These are phyloP conservation scores for Camelus dromedarius DNA, from an alignment of 2,113 vertebrate genomes.

Conservation along the genomic window DNA sequence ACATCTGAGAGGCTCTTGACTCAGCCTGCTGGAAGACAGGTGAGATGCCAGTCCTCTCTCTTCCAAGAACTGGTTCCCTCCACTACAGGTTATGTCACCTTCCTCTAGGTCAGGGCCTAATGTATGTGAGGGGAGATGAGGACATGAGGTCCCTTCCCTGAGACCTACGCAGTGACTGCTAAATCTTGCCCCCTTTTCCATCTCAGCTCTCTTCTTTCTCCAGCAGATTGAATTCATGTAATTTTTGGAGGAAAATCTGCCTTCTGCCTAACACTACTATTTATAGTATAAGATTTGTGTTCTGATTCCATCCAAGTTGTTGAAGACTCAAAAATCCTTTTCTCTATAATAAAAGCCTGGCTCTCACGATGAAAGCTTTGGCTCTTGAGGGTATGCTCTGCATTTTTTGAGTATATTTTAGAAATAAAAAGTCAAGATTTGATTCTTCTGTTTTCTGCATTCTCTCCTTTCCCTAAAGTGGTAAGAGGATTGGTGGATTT, in stretches of 20 bases:
- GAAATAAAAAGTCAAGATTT: constrained; percentile 30
- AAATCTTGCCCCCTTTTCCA: not conserved
- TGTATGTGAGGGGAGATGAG: fast-evolving
- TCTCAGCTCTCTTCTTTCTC: not conserved
- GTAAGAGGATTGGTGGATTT: not conserved
- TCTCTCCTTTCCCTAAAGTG: constrained; percentile 39
- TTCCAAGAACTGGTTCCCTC: not conserved
- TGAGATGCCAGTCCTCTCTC: not conserved
- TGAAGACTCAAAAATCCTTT: constrained; percentile 33
- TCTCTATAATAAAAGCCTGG: constrained; percentile 9
- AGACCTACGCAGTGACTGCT: not conserved
- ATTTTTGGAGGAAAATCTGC: not conserved
- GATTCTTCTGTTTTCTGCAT: not conserved
- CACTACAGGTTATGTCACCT: not conserved
- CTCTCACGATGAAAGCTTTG: not conserved
- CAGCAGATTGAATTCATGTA: not conserved
- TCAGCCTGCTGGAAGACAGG: not conserved
- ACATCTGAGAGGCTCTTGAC: not conserved
- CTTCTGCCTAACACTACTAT: constrained; percentile 9
- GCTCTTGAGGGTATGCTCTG: not conserved
- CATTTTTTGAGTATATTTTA: constrained; percentile 33
- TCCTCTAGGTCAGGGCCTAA: too few species aligned
- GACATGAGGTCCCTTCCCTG: not conserved
- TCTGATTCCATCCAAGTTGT: constrained; percentile 23
- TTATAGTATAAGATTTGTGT: constrained; percentile 55